These are phyloP conservation scores for Carassius auratus DNA, from an alignment of 2,113 vertebrate species.

Conservation along the genomic window DNA sequence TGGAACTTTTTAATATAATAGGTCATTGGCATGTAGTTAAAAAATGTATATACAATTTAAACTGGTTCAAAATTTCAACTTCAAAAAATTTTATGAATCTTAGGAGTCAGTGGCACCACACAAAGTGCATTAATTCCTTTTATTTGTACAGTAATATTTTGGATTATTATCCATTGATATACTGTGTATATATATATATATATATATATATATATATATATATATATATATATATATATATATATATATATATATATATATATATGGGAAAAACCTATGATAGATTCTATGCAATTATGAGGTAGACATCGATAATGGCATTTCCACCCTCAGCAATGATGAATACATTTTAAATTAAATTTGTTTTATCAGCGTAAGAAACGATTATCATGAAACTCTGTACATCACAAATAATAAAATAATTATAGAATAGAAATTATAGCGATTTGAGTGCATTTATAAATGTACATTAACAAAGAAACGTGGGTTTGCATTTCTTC, in stretches of 20 bases:
- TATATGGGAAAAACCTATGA: constrained; percentile 70
- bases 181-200: constrained; percentile 81
- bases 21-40: neutral
- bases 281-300: constrained; percentile 89
- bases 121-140: constrained; percentile 77
- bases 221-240: constrained; percentile 70
- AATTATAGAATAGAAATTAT: constrained; percentile 98
- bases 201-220: constrained; percentile 72
- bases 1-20: too few relatives aligned
- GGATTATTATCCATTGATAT: constrained; percentile 88
- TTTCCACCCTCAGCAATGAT: constrained; percentile 90
- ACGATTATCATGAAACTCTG: constrained; percentile 97
- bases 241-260: constrained; percentile 80
- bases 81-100: neutral
- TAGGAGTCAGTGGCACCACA: constrained; percentile 68
- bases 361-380: constrained; percentile 86
- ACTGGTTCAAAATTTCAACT: too few relatives aligned
- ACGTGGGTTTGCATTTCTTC: constrained; percentile 85
- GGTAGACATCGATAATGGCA: constrained; percentile 94
- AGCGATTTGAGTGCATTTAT: constrained; percentile 98
- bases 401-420: constrained; percentile 99
- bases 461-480: constrained; percentile 93
- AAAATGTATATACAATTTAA: neutral
- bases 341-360: constrained; percentile 91
- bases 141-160: constrained; percentile 95